Base-by-base conservation (phyloP, 2,113 vertebrate genomes). In the Brachypteracias leptosomus region DNA sequence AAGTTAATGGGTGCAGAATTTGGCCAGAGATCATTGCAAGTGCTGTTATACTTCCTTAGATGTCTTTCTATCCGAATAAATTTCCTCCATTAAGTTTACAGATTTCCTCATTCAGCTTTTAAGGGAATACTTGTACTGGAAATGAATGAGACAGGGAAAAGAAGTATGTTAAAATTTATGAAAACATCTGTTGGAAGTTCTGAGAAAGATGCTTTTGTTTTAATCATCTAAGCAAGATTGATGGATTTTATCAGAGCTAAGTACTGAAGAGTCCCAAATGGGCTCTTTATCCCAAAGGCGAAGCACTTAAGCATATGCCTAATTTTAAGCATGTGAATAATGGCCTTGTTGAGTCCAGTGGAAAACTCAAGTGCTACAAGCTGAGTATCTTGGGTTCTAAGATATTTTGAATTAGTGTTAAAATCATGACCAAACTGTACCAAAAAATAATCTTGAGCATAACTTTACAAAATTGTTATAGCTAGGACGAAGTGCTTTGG, bases 141-240 rank as follows among this genome's bases (percentile, higher is more conserved):
- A 97, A 94, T 61, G 79, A 95, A 95, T 40, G 76, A 93, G 88
- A 88, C 79, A 72, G 83, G 91, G 79, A n/a, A 88, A 90, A 95
- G 88, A 77, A 84, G 51, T 91, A 80, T 81, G 91, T 77, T 94
- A 84, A 94, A 95, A 96, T 95, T 94, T 95, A 96, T 94, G 85
- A 95, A 97, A 96, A 93, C 93, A 95, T 95, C 95, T 96, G 93
- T 81, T 95, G 82, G 90, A 96, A 87, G 90, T 90, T 96, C 85
- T 88, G 88, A 96, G 92, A 96, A 96, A 86, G 90, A 95, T 95
- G 85, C 92, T 96, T 92, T 96, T 97, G 92, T 97, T 97, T 93
- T 90, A 95, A 96, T 90, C 85, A 75, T 90, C 68, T 93, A 75
- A 90, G 88, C 57, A 95, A 96, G 90, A 95, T 44, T 57, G 90